phyloP scores from a whole-genome alignment of 2,888 invertebrate genomes.

The Cosmopolites sordidus region DNA sequence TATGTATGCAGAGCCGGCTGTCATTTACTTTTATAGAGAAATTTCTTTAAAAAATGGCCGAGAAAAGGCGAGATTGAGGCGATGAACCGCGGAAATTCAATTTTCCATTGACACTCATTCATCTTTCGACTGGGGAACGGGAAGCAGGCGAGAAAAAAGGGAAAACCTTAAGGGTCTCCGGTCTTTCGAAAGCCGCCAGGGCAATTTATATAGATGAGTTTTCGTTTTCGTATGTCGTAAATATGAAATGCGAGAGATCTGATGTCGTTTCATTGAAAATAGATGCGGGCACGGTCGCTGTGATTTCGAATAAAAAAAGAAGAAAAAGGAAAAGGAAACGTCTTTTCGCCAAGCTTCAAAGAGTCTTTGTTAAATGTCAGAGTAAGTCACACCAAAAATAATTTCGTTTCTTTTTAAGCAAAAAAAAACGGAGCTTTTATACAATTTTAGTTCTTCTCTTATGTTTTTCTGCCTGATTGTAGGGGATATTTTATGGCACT shows the following conservation, averaged over 20 bases:
- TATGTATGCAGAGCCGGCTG: constrained; percentile 40
- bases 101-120: constrained; percentile 60
- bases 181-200: constrained; percentile 16
- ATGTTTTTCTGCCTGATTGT: no score
- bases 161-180: constrained; percentile 20
- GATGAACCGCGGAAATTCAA: constrained; percentile 66
- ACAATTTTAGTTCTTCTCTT: no score
- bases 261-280: constrained; percentile 26
- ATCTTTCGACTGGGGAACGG: constrained; percentile 33
- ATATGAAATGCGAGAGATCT: constrained; percentile 25
- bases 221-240: constrained; percentile 25
- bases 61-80: constrained; percentile 53
- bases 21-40: constrained; percentile 44
- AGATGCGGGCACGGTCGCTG: constrained; percentile 9
- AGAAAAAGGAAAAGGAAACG: no score
- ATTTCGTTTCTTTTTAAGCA: no score
- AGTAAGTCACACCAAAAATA: no score
- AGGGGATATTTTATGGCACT: no score
- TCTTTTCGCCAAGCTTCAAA: no score
- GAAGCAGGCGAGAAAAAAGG: constrained; percentile 13
- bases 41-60: constrained; percentile 43
- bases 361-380: no score
- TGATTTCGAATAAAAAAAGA: background rate
- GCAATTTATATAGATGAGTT: constrained; percentile 29
- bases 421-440: no score